A percentile compares a stretch with the other conserved stretches of the same genome.
These are phyloP conservation scores for Zelleria hepariella DNA, from an alignment of 2,888 invertebrate genomes.

Conservation along the genomic window DNA sequence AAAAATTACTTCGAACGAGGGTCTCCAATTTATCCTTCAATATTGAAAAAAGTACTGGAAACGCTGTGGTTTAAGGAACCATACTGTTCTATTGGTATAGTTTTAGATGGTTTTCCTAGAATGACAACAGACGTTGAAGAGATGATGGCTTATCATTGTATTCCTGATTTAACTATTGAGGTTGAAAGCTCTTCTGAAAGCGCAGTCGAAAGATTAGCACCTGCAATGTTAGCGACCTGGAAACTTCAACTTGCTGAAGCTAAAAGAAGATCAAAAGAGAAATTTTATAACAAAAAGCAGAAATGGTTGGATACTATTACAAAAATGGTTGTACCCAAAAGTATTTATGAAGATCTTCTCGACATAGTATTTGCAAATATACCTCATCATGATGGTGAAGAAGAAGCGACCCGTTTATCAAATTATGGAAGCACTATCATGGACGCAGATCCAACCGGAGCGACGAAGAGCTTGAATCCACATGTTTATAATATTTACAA, in stretches of 20 bases:
- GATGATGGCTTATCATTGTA: slow-evolving; percentile 56
- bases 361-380: slow-evolving; percentile 9
- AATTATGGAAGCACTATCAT: slow-evolving; percentile 51
- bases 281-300: slow-evolving; percentile 27
- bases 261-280: slow-evolving; percentile 29
- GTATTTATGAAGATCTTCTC: slow-evolving; percentile 43
- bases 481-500: slow-evolving; percentile 42
- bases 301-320: slow-evolving; percentile 41
- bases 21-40: slow-evolving; percentile 45
- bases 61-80: slow-evolving; percentile 69
- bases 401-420: slow-evolving; percentile 5
- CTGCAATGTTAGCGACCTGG: slow-evolving; percentile 45
- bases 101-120: slow-evolving; percentile 76
- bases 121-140: slow-evolving; percentile 65
- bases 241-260: slow-evolving; percentile 46
- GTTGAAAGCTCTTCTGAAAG: slow-evolving; percentile 45
- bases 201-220: slow-evolving; percentile 36
- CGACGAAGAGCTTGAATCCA: slow-evolving; percentile 25
- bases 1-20: slow-evolving; percentile 65
- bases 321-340: slow-evolving; percentile 34
- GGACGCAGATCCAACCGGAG: slow-evolving; percentile 51
- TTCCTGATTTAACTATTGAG: slow-evolving; percentile 74
- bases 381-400: neutral
- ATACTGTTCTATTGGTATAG: slow-evolving; percentile 59
- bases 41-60: slow-evolving; percentile 53